phyloP scores from a whole-genome alignment of 1,140 invertebrate species.

The Ladona fulva region DNA sequence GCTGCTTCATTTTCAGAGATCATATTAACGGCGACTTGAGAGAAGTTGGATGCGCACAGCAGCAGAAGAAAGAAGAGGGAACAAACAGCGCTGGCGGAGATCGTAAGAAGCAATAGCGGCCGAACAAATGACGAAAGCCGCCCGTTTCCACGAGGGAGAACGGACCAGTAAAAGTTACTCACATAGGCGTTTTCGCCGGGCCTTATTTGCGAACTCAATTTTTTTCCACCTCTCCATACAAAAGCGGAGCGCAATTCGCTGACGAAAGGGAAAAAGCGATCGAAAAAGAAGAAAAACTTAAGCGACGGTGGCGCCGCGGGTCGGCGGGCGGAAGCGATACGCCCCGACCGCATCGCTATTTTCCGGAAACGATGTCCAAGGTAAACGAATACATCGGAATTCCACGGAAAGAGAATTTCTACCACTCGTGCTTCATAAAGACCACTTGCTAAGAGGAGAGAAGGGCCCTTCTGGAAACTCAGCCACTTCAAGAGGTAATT shows the following conservation, averaged over 20 bases:
- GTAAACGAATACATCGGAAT: constrained; percentile 9
- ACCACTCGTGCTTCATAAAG: background rate
- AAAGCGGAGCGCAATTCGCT: background rate
- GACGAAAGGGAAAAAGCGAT: background rate
- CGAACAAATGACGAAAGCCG: too few species aligned
- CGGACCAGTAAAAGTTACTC: background rate
- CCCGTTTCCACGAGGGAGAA: too few species aligned
- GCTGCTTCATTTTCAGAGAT: too few species aligned
- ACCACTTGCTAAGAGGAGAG: too few species aligned
- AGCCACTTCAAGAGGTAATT: background rate
- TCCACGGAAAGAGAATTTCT: background rate
- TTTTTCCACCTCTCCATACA: background rate
- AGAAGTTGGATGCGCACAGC: too few species aligned
- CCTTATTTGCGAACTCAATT: background rate
- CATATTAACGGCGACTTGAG: too few species aligned
- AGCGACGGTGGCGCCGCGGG: background rate
- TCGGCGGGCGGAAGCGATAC: background rate
- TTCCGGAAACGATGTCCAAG: background rate
- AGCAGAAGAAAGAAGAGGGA: too few species aligned
- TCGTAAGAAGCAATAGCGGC: too few species aligned
- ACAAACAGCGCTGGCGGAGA: too few species aligned
- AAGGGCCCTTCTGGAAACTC: background rate
- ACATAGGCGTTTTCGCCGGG: background rate
- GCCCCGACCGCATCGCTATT: background rate
- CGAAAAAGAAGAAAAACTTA: background rate